These are phyloP conservation scores for Argyrosomus regius DNA, from an alignment of 2,797 vertebrate species.

Conservation along the genomic window DNA sequence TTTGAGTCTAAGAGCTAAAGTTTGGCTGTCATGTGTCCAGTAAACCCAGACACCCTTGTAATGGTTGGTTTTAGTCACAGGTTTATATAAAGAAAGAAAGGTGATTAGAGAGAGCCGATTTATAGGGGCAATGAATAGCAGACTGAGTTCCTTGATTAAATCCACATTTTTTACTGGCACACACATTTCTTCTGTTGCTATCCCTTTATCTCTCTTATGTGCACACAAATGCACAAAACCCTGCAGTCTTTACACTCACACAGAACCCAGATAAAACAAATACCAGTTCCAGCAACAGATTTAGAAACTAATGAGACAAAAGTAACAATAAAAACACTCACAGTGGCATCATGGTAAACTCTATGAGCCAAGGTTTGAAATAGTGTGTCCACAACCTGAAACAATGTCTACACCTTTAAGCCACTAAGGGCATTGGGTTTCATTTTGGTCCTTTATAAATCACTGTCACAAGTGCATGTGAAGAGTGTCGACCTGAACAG, in stretches of 20 bases:
- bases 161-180: slow-evolving; percentile 64
- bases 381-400: slow-evolving; percentile 43
- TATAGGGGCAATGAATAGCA: slow-evolving; percentile 58
- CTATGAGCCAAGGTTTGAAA: slow-evolving; percentile 48
- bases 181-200: slow-evolving; percentile 45
- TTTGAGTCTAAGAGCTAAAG: slow-evolving; percentile 22
- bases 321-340: slow-evolving; percentile 37
- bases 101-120: slow-evolving; percentile 46
- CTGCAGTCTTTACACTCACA: slow-evolving; percentile 9
- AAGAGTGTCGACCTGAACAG: slow-evolving; percentile 49
- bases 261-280: slow-evolving; percentile 34
- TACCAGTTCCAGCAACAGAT: slow-evolving; percentile 23
- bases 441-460: slow-evolving; percentile 65
- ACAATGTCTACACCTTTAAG: slow-evolving; percentile 42
- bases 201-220: slow-evolving; percentile 22
- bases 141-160: slow-evolving; percentile 53
- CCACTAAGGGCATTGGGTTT: slow-evolving; percentile 48
- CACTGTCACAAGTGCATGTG: slow-evolving; percentile 49
- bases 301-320: slow-evolving; percentile 42
- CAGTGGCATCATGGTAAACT: slow-evolving; percentile 31
- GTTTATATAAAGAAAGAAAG: slow-evolving; percentile 54
- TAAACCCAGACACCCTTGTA: slow-evolving; percentile 51
- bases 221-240: slow-evolving; percentile 42
- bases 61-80: slow-evolving; percentile 61
- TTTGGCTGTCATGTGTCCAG: slow-evolving; percentile 39